Conservation (phyloP, 1,140 invertebrate species). For the Micrasema longulum region DNA sequence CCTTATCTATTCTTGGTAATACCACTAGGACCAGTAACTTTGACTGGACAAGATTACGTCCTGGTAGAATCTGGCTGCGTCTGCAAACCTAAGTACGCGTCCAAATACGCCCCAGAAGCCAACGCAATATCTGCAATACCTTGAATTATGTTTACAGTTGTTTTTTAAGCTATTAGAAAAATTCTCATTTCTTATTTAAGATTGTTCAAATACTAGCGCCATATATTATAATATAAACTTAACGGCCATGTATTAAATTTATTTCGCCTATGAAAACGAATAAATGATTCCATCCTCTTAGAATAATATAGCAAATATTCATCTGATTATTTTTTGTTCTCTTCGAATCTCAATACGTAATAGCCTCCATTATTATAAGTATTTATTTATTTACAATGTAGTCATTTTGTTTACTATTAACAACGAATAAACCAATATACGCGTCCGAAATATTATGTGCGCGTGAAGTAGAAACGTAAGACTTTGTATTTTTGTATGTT, state of each 20-base stretch:
- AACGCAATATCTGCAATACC: constrained; percentile 62
- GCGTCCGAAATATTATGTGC: no score
- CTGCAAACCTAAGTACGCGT: constrained; percentile 85
- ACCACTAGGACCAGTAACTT: constrained; percentile 88
- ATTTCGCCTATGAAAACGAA: no score
- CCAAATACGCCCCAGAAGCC: constrained; percentile 64
- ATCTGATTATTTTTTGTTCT: no score
- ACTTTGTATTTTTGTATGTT: no score
- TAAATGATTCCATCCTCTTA: no score
- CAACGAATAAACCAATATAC: no score
- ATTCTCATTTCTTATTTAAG: constrained; percentile 13
- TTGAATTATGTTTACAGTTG: constrained; percentile 3
- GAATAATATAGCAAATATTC: no score
- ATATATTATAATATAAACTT: constrained; percentile 9
- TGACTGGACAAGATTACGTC: constrained; percentile 93
- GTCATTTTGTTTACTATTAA: no score
- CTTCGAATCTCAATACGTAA: no score
- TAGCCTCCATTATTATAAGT: no score
- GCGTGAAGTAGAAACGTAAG: no score
- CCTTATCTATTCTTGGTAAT: constrained; percentile 92
- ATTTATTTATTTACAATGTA: no score
- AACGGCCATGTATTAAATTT: background rate
- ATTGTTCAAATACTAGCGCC: constrained; percentile 15
- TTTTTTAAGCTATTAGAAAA: constrained; percentile 13
- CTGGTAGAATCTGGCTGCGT: constrained; percentile 92